Base-by-base conservation (phyloP, 2,113 vertebrate species). In the Tachycineta bicolor region DNA sequence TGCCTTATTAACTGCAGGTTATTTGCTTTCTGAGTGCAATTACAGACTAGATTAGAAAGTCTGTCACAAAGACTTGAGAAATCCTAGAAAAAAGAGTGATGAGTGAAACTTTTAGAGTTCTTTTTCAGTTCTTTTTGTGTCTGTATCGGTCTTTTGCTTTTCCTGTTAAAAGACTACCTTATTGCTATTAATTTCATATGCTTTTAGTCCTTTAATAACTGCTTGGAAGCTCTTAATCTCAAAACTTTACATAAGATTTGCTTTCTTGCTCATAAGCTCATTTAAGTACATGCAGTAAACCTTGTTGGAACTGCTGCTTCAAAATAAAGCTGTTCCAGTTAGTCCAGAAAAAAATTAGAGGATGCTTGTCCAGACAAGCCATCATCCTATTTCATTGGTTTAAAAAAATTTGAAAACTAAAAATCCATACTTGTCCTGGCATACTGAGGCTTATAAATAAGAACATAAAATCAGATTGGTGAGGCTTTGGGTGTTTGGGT, bases 191-290 rank as follows among this genome's bases (percentile, higher is more conserved):
- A 96, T 94, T 90, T 85, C 2, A 44, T 69, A 89, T 87, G 71
- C 81, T 88, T 92, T 92, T 90, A 89, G 71, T 92, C 80, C 68
- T 90, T 2, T 93, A 92, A 78, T 83, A 95, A 62, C 83, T 86
- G 62, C 85, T 92, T 92, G 77, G 70, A 90, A 92, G 44, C 78
- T 86, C 60, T 68, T 74, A 37, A 80, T 90, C 55, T 79, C 56
- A 78, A 81, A 83, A 86, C 37, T 77, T 69, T 37, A 62, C 3
- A 1, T 81, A 24, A 74, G 33, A 20, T 92, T 75, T 0, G 1
- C 20, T 8, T 93, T 95, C 88, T 94, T 96, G 60, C 62, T 87
- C 10, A 26, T 75, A 92, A 93, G 56, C 71, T 74, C 49, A 53
- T 88, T 47, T 78, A 60, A 77, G 71, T 78, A 47, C 68, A 31